phyloP scores from a whole-genome alignment of 2,888 invertebrate species.

The Phyllotreta cruciferae region DNA sequence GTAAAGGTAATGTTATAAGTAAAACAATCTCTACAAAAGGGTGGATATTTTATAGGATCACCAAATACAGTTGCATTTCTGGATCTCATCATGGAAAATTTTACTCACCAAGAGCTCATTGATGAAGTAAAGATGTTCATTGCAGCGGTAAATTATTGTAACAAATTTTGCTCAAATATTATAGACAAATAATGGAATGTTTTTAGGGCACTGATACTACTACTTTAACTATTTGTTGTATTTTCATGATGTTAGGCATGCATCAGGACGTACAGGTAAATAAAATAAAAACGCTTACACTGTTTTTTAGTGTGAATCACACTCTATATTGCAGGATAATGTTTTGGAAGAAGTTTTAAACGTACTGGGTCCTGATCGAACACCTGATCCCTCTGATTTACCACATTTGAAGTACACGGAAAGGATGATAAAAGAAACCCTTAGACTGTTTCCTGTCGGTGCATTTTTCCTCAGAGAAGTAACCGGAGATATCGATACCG shows the following conservation, averaged over 20 bases:
- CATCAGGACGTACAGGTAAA: slow-evolving; percentile 36
- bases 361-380: too few relatives aligned
- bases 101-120: slow-evolving; percentile 30
- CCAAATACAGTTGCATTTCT: slow-evolving; percentile 27
- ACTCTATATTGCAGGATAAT: background rate
- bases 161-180: too few relatives aligned
- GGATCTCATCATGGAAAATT: slow-evolving; percentile 34
- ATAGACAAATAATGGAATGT: background rate
- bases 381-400: slow-evolving; percentile 51
- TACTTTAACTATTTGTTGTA: slow-evolving; percentile 46
- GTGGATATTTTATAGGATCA: slow-evolving; percentile 2
- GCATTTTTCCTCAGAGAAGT: slow-evolving; percentile 24
- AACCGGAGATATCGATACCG: slow-evolving; percentile 22
- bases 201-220: slow-evolving; percentile 48
- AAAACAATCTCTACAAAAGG: background rate
- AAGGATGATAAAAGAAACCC: slow-evolving; percentile 44
- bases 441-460: slow-evolving; percentile 44
- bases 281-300: background rate
- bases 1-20: slow-evolving; percentile 24
- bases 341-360: too few relatives aligned
- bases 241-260: slow-evolving; percentile 45
- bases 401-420: slow-evolving; percentile 42
- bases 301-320: background rate
- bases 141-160: slow-evolving; percentile 61
- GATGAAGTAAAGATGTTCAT: slow-evolving; percentile 64